Evolutionary conservation across 2,888 invertebrate genomes (phyloP), one percentile per base, ranked within the genome.

Genomic region (Cabera pusaria): DNA sequence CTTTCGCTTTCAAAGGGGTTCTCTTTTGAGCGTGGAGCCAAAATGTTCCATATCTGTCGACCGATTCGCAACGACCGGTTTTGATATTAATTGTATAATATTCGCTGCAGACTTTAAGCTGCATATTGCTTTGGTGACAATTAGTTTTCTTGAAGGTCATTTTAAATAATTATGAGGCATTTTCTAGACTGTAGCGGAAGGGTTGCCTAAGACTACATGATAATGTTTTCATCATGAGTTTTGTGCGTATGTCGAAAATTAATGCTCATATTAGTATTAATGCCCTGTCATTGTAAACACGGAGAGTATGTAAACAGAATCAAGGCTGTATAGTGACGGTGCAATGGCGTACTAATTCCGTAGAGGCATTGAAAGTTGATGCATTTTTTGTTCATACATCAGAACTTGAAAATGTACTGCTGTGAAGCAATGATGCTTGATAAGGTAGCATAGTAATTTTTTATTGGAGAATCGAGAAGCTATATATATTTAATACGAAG

Each of bases 1-100:
- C 89, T 90, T 90, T 90, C 89, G 89, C 89, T 86, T 78, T 85
- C 64, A 74, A 79, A 79, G 85, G 83, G 81, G 78, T 72, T 74
- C 55, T 62, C 66, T 61, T 57, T 56, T 59, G 61, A 67, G 49
- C 64, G 66, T 50, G 47, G 48, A 68, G 56, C 69, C 76, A 57
- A 79, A 81, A 69, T 73, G 82, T 69, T 81, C 82, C 72, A 84
- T 81, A 80, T 78, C 66, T 64, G 66, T 58, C 56, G 48, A 37
- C 58, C 67, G 62, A 64, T 64, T 59, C 51, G 65, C 49, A 43
- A 43, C 49, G 59, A 71, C 67, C 65, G 64, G 72, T 66, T 66
- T 38, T 41, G 49, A 45, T 47, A 45, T 54, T 56, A 63, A 61
- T 65, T 53, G 53, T 48, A 50, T 50, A 48, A 49, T 48, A 51